phyloP scores from a whole-genome alignment of 2,113 vertebrate species.

The Crotalus viridis region DNA sequence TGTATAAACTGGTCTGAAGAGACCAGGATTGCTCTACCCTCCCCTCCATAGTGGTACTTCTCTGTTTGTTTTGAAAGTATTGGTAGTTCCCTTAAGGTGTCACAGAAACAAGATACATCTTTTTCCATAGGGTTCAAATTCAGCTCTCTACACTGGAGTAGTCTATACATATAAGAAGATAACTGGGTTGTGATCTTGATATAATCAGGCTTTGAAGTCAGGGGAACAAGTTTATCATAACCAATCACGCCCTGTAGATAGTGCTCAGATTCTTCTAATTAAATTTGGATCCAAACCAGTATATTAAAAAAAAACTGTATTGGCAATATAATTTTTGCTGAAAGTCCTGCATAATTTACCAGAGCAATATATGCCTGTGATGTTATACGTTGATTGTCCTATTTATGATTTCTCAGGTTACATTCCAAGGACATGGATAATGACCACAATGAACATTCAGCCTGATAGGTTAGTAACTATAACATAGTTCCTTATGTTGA shows the following conservation, averaged over 20 bases:
- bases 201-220: not conserved
- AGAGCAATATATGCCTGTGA: not conserved
- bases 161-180: not conserved
- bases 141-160: not conserved
- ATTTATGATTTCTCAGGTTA: slow-evolving; percentile 74
- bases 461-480: slow-evolving; percentile 75
- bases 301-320: not conserved
- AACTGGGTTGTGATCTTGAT: not conserved
- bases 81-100: no score
- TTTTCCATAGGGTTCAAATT: not conserved
- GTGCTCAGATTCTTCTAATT: not conserved
- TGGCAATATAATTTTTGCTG: not conserved
- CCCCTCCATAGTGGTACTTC: not conserved
- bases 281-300: not conserved
- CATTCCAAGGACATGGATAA: slow-evolving; percentile 87
- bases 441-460: slow-evolving; percentile 80
- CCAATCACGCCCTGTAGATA: not conserved
- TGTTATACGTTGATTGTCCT: not conserved
- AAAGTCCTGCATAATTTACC: not conserved
- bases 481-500: not conserved
- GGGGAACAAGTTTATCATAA: not conserved
- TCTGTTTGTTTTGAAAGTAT: not conserved
- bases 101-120: not conserved
- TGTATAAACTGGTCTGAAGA: not conserved
- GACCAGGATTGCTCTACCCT: not conserved